A percentile compares a stretch with the other conserved stretches of the same genome.
phyloP scores from a whole-genome alignment of 2,797 vertebrate species.

The Pseudochirops corinnae region DNA sequence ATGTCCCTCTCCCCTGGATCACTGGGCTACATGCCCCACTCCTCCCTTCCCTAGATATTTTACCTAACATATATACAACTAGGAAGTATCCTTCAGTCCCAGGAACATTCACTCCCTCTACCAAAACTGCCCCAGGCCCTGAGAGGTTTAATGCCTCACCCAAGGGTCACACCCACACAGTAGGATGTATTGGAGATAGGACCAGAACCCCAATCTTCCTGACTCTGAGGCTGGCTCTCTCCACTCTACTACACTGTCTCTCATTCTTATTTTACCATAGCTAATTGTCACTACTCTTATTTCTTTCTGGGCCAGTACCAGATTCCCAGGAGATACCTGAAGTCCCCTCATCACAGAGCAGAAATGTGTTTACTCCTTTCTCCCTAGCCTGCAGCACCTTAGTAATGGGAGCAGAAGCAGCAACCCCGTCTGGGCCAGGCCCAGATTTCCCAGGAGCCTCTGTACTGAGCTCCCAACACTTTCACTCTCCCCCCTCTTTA shows the following conservation, averaged over 20 bases:
- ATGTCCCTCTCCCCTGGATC: neutral
- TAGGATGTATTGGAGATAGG: neutral
- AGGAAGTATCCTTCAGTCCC: too few species aligned
- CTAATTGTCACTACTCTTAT: too few species aligned
- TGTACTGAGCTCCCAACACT: neutral
- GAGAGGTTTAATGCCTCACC: neutral
- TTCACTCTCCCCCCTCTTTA: neutral
- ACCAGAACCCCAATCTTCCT: neutral
- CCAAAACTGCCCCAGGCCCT: neutral
- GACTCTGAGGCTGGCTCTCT: neutral
- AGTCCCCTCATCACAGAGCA: neutral
- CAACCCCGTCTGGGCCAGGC: neutral
- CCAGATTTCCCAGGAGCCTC: neutral
- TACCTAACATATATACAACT: too few species aligned
- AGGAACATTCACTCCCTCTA: too few species aligned
- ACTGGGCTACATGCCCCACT: neutral
- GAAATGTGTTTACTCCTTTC: neutral
- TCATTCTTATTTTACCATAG: neutral
- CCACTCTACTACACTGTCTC: neutral
- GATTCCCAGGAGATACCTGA: too few species aligned
- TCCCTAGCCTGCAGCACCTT: neutral
- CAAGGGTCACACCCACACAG: neutral
- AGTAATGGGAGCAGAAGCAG: neutral
- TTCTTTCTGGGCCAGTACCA: too few species aligned
- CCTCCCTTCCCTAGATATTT: neutral